Base-by-base conservation (phyloP, 2,888 invertebrate genomes). In the Tachina fera region DNA sequence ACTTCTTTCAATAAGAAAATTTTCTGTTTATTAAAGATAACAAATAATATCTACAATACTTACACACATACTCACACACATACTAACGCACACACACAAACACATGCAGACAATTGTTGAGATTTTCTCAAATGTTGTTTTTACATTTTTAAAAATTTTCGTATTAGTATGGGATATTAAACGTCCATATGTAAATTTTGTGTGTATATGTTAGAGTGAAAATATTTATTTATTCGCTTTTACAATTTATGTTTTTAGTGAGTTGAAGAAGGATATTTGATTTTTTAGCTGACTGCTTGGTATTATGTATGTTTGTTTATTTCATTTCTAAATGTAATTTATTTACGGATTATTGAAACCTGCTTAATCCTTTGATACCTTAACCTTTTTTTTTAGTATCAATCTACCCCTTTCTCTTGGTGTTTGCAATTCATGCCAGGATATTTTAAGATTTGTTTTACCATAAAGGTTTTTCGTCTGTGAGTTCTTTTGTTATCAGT, bases 1-100 rank as follows among this genome's bases (percentile, higher is more conserved):
- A 67, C 45, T 83, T 58, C 47, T 71, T 58, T 19, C 72, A 79
- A 68, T 45, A 53, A 72, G 60, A 78, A 22, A 83, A 60, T 13
- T 60, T 67, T 60, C 85, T 85, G 85, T 81, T 85, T 78, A 68
- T 58, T 85, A 58, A 74, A 85, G 85, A 85, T 85, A 85, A 85
- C 81, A 81, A 72, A 84, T 76, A 81, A 72, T 77, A 76, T 74
- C 74, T 67, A 14, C 56, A 45, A 13, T 51, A 43, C 43, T 10
- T 22, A 31, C 13, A 41, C 53, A 53, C 8, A 51, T 16, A 14
- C 13, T 60, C 8, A 63, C 22, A 53, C 10, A 22, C 22, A 22
- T 19, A 49, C 10, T 45, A 31, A 31, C 43, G 49, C 11, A 67
- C 41, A 9, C 39, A 16, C 2, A 13, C n/a, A 51, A 22, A 63